Evolutionary conservation across 2,113 vertebrate species (phyloP).

Genomic region (Rhinolophus ferrumequinum): DNA sequence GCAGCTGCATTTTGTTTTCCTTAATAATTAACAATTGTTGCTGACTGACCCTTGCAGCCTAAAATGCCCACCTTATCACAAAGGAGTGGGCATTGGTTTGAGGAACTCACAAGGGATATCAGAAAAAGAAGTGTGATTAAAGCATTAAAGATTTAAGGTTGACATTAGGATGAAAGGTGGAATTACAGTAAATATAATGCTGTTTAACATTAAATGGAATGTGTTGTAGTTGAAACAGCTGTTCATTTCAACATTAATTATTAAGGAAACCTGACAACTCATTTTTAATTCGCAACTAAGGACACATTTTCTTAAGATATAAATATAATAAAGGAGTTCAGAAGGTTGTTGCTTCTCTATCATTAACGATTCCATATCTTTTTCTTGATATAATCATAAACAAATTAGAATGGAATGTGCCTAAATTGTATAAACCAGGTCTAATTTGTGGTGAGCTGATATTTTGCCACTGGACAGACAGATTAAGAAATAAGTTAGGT

Average conservation of each 20-base stretch:
- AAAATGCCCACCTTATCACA: slow-evolving; percentile 81
- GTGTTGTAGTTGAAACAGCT: slow-evolving; percentile 85
- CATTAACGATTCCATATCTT: slow-evolving; percentile 60
- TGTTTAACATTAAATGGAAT: slow-evolving; percentile 87
- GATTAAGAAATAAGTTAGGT: not conserved
- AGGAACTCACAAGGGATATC: slow-evolving; percentile 81
- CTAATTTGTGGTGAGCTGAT: not conserved
- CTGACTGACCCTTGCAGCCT: slow-evolving; percentile 82
- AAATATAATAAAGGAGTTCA: slow-evolving; percentile 79
- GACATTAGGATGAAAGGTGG: slow-evolving; percentile 88
- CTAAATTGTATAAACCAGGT: not conserved
- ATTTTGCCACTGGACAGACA: not conserved
- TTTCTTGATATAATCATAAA: slow-evolving; percentile 56
- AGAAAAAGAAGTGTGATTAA: slow-evolving; percentile 87
- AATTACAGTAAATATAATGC: slow-evolving; percentile 88
- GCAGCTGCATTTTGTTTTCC: slow-evolving; percentile 87
- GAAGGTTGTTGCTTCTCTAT: slow-evolving; percentile 59
- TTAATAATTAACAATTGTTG: slow-evolving; percentile 88
- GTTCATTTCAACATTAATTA: slow-evolving; percentile 88
- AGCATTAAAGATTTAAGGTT: slow-evolving; percentile 89
- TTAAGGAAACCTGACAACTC: slow-evolving; percentile 87
- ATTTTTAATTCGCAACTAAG: slow-evolving; percentile 86
- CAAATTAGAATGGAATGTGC: not conserved
- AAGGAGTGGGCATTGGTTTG: slow-evolving; percentile 78
- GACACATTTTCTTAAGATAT: slow-evolving; percentile 85